Conservation (phyloP, 2,113 vertebrate species). For the Callionymus lyra region DNA sequence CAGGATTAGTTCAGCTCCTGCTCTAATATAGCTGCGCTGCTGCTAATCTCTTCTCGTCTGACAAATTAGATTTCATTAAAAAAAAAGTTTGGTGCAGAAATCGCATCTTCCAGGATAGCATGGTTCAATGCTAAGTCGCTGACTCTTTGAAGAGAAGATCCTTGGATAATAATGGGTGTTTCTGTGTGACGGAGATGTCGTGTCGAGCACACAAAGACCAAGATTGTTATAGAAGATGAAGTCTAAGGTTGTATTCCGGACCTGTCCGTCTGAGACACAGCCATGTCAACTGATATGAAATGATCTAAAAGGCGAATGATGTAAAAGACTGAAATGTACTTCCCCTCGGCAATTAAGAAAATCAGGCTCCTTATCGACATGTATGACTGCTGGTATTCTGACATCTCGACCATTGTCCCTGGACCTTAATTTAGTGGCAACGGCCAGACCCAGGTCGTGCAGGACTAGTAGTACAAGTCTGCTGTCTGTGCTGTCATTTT, state of each 20-base stretch:
- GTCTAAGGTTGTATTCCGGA: slow-evolving; percentile 5
- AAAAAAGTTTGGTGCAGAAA: slow-evolving; percentile 24
- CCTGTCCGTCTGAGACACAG: slow-evolving; percentile 10
- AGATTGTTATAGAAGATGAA: not conserved
- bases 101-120: not conserved
- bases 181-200: no score
- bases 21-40: slow-evolving; percentile 34
- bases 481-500: slow-evolving; percentile 56
- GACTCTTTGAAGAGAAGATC: no score
- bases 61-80: slow-evolving; percentile 41
- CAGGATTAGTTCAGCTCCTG: slow-evolving; percentile 40
- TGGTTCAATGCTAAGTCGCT: no score
- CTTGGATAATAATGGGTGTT: no score
- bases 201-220: not conserved
- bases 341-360: slow-evolving; percentile 45
- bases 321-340: slow-evolving; percentile 29
- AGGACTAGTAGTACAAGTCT: slow-evolving; percentile 20
- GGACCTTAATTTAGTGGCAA: slow-evolving; percentile 40
- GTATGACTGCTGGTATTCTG: slow-evolving; percentile 39
- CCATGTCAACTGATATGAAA: slow-evolving; percentile 15
- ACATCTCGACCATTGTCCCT: slow-evolving; percentile 40
- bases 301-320: slow-evolving; percentile 25
- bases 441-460: slow-evolving; percentile 36
- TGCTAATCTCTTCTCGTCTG: slow-evolving; percentile 34
- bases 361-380: slow-evolving; percentile 42